Percentiles rank a stretch among this genome's conserved stretches.
Evolutionary conservation across 2,113 vertebrate genomes (phyloP).

Genomic region (Ahaetulla prasina): DNA sequence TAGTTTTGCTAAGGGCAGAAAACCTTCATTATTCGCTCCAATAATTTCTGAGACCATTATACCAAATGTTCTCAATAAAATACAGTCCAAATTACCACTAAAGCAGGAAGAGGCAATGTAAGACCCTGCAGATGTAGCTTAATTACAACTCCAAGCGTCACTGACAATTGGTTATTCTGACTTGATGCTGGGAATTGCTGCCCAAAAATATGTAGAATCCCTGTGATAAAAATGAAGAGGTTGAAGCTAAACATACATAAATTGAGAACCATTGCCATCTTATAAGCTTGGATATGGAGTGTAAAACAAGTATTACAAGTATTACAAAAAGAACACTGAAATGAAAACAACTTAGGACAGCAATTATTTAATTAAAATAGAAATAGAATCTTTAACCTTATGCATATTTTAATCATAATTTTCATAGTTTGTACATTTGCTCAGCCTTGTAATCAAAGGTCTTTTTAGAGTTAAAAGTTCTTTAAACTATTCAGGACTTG

Average conservation of each 20-base stretch:
- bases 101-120: background rate
- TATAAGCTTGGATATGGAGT: background rate
- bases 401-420: background rate
- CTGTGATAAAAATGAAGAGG: background rate
- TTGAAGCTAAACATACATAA: background rate
- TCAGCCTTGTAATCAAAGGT: background rate
- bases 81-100: background rate
- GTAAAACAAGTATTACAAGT: background rate
- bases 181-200: background rate
- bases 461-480: background rate
- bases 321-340: background rate
- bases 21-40: background rate
- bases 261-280: background rate
- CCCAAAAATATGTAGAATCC: background rate
- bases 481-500: background rate
- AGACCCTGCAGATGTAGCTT: background rate
- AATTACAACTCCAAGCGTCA: background rate
- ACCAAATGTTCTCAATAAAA: background rate
- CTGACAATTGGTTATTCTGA: background rate
- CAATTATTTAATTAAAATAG: background rate
- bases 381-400: background rate
- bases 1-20: background rate
- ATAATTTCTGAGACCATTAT: background rate
- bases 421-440: background rate
- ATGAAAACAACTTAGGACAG: background rate